These are phyloP conservation scores for Musca vetustissima DNA, from an alignment of 1,140 invertebrate species.

Conservation along the genomic window DNA sequence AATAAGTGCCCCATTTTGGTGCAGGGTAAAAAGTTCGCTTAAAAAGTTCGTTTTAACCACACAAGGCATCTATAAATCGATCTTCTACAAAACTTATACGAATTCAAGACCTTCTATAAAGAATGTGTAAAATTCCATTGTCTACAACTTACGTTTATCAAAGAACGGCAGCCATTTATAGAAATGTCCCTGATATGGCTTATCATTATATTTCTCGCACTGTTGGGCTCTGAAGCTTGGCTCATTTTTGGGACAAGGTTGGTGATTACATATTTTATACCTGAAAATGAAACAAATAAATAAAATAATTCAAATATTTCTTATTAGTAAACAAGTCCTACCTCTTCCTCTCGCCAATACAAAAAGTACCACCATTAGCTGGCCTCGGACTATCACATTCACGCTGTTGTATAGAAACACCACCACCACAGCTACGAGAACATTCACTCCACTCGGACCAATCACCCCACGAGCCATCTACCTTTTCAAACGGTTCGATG, in stretches of 20 bases:
- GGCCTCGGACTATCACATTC: constrained; percentile 76
- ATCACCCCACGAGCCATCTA: constrained; percentile 82
- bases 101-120: too few relatives aligned
- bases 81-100: too few relatives aligned
- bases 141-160: constrained; percentile 66
- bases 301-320: neutral
- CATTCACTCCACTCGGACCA: constrained; percentile 83
- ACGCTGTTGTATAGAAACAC: constrained; percentile 71
- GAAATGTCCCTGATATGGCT: constrained; percentile 72
- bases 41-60: too few relatives aligned
- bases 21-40: too few relatives aligned
- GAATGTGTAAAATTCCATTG: constrained; percentile 32
- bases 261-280: constrained; percentile 71
- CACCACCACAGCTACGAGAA: constrained; percentile 80
- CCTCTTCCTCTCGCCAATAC: constrained; percentile 62
- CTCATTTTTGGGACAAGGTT: constrained; percentile 71
- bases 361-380: constrained; percentile 70
- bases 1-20: too few relatives aligned
- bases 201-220: constrained; percentile 74
- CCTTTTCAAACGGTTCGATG: constrained; percentile 70
- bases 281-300: too few relatives aligned
- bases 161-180: constrained; percentile 83
- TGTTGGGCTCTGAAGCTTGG: constrained; percentile 76
- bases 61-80: too few relatives aligned
- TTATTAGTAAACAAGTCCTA: constrained; percentile 47